Evolutionary conservation across 2,888 invertebrate genomes (phyloP), one percentile per base, ranked within the genome.

Genomic region (Heteromyza rotundicornis): DNA sequence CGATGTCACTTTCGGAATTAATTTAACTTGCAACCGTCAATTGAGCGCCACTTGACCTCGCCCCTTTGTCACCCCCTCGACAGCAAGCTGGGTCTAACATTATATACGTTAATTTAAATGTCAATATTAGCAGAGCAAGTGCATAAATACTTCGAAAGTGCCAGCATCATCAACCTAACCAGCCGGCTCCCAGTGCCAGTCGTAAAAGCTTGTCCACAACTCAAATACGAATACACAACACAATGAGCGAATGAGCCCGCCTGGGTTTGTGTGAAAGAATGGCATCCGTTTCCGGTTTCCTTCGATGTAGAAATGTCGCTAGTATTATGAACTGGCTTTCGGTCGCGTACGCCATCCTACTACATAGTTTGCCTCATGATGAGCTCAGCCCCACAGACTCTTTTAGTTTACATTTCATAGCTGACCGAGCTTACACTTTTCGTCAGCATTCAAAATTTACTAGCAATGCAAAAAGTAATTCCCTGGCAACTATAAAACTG

Each of bases 101-200:
- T 27, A 27, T n/a, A n/a, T n/a, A 32, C 60, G 64, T 72, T 74
- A 78, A 78, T 78, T 79, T 75, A 70, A 68, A 72, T 76, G 76
- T 70, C 79, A 76, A 79, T 77, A 76, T 73, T 72, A 68, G 68
- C 64, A 62, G 64, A 59, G 58, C 59, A 64, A 59, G 47, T 40
- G 12, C 20, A 22, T 36, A 19, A n/a, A 40, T 40, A 40, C 12
- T 40, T 14, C 14, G 40, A n/a, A 7, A 40, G 10, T n/a, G 40
- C 12, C 40, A 20, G 22, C 1, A 44, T 27, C 27, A 27, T 27
- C 27, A 10, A 27, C 7, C 27, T 27, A 27, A 27, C 27, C 10
- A 27, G 10, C 27, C 27, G 27, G 10, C 5, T 27, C 7, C 62
- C 68, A 56, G 55, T 60, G 60, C 57, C 40, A 40, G 40, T 40